A percentile compares a stretch with the other conserved stretches of the same genome.
Evolutionary conservation across 2,797 vertebrate species (phyloP).

Genomic region (Fistularia tabacaria): DNA sequence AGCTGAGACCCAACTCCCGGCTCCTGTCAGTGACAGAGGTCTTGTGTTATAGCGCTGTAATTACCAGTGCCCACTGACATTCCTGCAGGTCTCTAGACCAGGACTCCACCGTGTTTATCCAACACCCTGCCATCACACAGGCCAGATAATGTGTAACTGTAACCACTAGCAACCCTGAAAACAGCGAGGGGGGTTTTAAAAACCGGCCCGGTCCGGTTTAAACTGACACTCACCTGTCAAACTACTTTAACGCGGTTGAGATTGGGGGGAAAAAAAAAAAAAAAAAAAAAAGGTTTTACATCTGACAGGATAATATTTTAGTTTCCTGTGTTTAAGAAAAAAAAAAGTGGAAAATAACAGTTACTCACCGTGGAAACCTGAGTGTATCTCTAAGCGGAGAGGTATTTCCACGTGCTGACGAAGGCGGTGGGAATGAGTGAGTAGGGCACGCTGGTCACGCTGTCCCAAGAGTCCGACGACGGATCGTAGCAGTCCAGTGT

Average conservation of each 20-base stretch:
- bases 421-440: slow-evolving; percentile 86
- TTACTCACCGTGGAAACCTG: slow-evolving; percentile 63
- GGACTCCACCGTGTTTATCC: slow-evolving; percentile 65
- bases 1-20: slow-evolving; percentile 34
- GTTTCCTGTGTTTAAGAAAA: no score
- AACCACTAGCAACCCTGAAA: slow-evolving; percentile 64
- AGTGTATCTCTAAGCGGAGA: slow-evolving; percentile 68
- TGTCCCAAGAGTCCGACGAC: slow-evolving; percentile 82
- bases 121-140: slow-evolving; percentile 56
- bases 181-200: slow-evolving; percentile 38
- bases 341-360: slow-evolving; percentile 5
- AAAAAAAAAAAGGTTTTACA: neutral
- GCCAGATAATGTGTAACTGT: slow-evolving; percentile 66
- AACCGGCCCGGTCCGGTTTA: slow-evolving; percentile 36
- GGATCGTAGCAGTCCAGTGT: slow-evolving; percentile 86
- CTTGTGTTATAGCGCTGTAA: slow-evolving; percentile 59
- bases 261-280: no score
- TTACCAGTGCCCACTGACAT: slow-evolving; percentile 64
- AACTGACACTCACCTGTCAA: slow-evolving; percentile 25
- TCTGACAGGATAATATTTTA: neutral
- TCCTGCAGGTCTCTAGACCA: slow-evolving; percentile 65
- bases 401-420: slow-evolving; percentile 88
- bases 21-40: slow-evolving; percentile 44
- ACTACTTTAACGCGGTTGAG: neutral
- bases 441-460: slow-evolving; percentile 83